Evolutionary conservation across 2,888 invertebrate genomes (phyloP).

Genomic region (Subacronicta megacephala): DNA sequence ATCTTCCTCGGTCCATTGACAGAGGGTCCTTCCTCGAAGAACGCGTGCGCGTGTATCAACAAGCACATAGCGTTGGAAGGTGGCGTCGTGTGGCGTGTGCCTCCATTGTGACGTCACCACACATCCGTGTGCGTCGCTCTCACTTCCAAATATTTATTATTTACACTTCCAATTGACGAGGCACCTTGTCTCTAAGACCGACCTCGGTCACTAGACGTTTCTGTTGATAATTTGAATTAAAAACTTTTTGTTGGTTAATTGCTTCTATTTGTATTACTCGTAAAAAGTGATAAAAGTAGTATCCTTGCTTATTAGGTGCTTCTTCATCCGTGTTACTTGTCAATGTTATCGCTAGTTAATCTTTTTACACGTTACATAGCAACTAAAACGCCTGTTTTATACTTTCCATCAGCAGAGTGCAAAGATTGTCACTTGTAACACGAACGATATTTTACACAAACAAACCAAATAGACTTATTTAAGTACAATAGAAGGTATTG

Average conservation of each 20-base stretch:
- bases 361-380: conserved; percentile 37
- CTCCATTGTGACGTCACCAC: conserved; percentile 67
- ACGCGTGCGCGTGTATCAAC: conserved; percentile 80
- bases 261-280: conserved; percentile 37
- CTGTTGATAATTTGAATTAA: conserved; percentile 43
- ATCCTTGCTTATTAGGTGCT: conserved; percentile 54
- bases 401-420: conserved; percentile 31
- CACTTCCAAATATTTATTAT: conserved; percentile 77
- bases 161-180: conserved; percentile 68
- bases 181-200: conserved; percentile 53
- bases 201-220: conserved; percentile 30
- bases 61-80: conserved; percentile 45
- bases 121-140: conserved; percentile 69
- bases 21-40: conserved; percentile 75
- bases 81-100: conserved; percentile 54
- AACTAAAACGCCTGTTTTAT: conserved; percentile 29
- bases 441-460: too few species aligned
- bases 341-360: conserved; percentile 57
- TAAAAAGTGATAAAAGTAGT: conserved; percentile 46
- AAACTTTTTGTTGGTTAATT: conserved; percentile 42
- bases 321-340: conserved; percentile 59
- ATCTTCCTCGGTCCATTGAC: conserved; percentile 72
- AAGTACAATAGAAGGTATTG: conserved; percentile 4
- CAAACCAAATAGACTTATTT: conserved; percentile 24
- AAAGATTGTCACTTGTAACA: too few species aligned